Conservation (phyloP, 2,797 vertebrate species). For the Schizopygopsis pylzovi region DNA sequence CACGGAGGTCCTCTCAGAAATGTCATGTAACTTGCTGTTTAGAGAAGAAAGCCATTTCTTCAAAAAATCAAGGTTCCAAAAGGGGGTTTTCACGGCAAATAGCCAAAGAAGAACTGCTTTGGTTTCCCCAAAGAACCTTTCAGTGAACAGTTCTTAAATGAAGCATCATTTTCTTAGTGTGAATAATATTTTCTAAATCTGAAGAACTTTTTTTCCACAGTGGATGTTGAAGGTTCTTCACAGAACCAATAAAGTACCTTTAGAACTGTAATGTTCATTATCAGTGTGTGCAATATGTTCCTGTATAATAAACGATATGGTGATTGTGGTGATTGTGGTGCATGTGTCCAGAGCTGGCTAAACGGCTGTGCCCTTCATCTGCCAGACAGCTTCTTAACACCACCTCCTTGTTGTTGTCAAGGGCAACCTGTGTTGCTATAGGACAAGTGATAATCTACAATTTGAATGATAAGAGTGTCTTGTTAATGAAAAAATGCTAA, state of each 20-base stretch:
- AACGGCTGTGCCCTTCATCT: conserved; percentile 27
- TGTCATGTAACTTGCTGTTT: neutral
- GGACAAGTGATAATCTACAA: conserved; percentile 65
- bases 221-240: neutral
- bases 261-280: neutral
- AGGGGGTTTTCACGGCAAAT: neutral
- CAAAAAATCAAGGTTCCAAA: neutral
- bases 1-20: neutral
- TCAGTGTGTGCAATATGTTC: neutral
- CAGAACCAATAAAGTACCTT: neutral
- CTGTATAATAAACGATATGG: neutral
- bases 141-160: too few species aligned
- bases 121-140: too few species aligned
- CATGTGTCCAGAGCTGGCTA: conserved; percentile 46
- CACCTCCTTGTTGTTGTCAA: conserved; percentile 65
- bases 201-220: neutral
- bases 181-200: too few species aligned
- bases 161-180: too few species aligned
- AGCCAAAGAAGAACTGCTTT: neutral
- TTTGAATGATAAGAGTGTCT: conserved; percentile 78
- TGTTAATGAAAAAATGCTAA: conserved; percentile 81
- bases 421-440: conserved; percentile 60
- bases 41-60: neutral
- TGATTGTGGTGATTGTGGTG: conserved; percentile 37
- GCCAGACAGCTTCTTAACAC: neutral